These are phyloP conservation scores for Glaucidium brasilianum DNA, from an alignment of 2,113 vertebrate genomes.

Conservation along the genomic window DNA sequence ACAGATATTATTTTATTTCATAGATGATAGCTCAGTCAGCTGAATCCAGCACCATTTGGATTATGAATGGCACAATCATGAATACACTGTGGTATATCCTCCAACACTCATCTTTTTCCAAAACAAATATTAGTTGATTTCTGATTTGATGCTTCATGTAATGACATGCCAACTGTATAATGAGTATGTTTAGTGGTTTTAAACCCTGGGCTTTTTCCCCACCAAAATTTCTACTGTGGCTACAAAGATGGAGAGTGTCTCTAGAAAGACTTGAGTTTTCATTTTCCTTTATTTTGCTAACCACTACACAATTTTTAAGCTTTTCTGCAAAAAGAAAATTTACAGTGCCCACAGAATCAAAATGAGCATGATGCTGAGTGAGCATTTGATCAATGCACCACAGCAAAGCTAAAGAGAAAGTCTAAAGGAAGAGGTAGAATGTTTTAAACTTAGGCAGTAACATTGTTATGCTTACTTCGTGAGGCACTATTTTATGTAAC, in stretches of 20 bases:
- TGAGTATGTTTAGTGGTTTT: background rate
- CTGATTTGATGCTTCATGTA: background rate
- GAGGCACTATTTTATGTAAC: constrained; percentile 3
- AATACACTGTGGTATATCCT: background rate
- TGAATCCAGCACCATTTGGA: background rate
- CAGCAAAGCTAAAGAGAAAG: background rate
- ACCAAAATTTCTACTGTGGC: background rate
- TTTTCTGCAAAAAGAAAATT: constrained; percentile 14
- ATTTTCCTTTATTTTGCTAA: background rate
- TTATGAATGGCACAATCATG: background rate
- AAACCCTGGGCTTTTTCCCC: background rate
- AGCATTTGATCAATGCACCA: background rate
- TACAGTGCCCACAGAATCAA: background rate
- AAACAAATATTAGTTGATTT: constrained; percentile 28
- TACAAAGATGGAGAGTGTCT: background rate
- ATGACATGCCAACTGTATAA: background rate
- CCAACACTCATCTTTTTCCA: background rate
- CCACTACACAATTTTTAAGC: background rate
- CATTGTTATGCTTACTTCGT: background rate
- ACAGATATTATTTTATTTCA: background rate
- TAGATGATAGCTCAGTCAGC: background rate
- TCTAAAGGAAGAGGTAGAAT: background rate
- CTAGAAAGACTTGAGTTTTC: background rate
- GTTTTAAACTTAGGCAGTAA: background rate
- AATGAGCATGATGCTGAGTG: background rate